Evolutionary conservation across 23 tunicate species (phyloP).

Genomic region (Pegea sp.): DNA sequence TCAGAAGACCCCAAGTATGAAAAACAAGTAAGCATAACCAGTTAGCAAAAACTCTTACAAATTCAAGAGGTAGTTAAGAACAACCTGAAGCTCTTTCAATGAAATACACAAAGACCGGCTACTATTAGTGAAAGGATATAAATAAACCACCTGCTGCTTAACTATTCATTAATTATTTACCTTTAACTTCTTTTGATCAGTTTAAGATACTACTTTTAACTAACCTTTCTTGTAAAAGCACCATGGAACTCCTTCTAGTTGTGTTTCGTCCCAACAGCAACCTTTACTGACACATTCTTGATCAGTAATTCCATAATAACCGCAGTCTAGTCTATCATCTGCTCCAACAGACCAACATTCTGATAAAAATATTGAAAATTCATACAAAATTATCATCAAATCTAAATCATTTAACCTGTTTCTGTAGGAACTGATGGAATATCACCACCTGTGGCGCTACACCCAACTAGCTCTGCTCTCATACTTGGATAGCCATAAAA

Average conservation of each 20-base stretch:
- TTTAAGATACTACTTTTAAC: neutral
- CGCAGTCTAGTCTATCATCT: slow-evolving; percentile 67
- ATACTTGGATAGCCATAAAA: slow-evolving; percentile 20
- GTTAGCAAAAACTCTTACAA: no score
- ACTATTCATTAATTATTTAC: no score
- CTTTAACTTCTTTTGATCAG: neutral
- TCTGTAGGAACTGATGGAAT: slow-evolving; percentile 34
- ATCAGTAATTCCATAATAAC: slow-evolving; percentile 30
- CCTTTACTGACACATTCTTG: slow-evolving; percentile 55
- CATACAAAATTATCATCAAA: neutral
- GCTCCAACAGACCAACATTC: slow-evolving; percentile 37
- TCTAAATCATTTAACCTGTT: slow-evolving; percentile 4
- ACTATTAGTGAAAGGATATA: no score
- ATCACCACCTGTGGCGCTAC: slow-evolving; percentile 39
- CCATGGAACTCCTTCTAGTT: slow-evolving; percentile 7
- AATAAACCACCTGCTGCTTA: no score
- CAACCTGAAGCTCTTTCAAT: no score
- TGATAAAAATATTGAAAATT: slow-evolving; percentile 3
- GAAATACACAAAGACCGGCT: no score
- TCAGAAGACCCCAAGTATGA: no score
- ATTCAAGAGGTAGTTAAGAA: no score
- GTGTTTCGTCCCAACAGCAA: slow-evolving; percentile 65
- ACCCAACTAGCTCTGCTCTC: slow-evolving; percentile 77
- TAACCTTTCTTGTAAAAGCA: slow-evolving; percentile 83
- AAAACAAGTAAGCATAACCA: no score